A percentile compares a stretch with the other conserved stretches of the same genome.
Conservation (phyloP, 2,888 invertebrate species). For the Pandemis corylana region DNA sequence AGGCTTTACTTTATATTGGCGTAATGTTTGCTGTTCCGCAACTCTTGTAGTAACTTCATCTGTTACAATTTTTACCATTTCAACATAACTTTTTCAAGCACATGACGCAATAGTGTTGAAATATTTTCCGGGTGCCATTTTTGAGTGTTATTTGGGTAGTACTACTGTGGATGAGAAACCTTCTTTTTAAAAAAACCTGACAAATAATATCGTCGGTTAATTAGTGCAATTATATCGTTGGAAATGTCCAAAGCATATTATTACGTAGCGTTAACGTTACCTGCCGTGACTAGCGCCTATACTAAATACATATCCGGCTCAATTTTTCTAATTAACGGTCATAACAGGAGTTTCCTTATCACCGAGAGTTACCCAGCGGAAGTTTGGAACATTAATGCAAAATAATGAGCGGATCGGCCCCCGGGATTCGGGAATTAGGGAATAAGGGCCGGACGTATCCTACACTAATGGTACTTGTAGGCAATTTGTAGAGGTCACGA, state of each 20-base stretch:
- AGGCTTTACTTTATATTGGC: background rate
- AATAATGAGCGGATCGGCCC: conserved; percentile 76
- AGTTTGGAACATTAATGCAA: conserved; percentile 77
- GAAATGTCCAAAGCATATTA: background rate
- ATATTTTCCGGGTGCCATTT: no score
- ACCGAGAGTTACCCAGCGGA: conserved; percentile 67
- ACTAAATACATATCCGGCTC: conserved; percentile 25
- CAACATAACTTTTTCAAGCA: no score
- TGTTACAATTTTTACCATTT: no score
- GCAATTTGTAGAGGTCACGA: conserved; percentile 64
- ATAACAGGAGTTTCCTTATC: conserved; percentile 71
- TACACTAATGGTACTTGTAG: conserved; percentile 68
- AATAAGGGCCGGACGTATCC: conserved; percentile 63
- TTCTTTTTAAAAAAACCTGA: background rate
- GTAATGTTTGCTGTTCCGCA: background rate
- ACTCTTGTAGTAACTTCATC: background rate
- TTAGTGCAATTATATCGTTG: background rate
- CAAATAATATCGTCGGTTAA: background rate
- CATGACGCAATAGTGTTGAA: no score
- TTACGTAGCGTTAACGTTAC: background rate
- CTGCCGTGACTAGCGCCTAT: conserved; percentile 13
- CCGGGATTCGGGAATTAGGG: conserved; percentile 63
- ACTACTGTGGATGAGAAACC: no score
- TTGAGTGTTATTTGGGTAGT: no score
- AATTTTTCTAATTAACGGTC: conserved; percentile 64